Percentiles rank a stretch among this genome's conserved stretches.
phyloP scores from a whole-genome alignment of 2,113 vertebrate species.

The Prolemur simus region DNA sequence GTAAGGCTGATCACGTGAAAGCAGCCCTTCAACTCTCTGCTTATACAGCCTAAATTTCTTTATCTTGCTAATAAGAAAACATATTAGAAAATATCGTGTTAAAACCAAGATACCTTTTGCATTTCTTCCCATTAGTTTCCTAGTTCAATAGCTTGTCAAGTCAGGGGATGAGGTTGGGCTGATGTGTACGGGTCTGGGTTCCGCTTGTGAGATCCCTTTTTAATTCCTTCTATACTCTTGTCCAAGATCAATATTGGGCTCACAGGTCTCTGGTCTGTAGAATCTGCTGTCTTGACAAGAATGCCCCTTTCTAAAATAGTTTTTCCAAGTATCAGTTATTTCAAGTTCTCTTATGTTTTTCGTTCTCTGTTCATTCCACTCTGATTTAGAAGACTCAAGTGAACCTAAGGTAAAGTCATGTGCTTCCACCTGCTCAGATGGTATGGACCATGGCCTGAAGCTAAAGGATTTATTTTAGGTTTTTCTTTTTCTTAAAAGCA shows the following conservation, averaged over 20 bases:
- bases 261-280: neutral
- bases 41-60: neutral
- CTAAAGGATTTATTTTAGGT: neutral
- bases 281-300: neutral
- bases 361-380: neutral
- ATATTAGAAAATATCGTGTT: neutral
- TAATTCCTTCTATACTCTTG: neutral
- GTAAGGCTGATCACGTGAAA: neutral
- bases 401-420: neutral
- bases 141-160: rapidly evolving
- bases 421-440: neutral
- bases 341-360: neutral
- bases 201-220: neutral
- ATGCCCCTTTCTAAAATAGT: neutral
- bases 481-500: neutral
- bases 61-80: neutral
- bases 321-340: neutral
- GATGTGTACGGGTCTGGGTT: rapidly evolving
- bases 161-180: neutral
- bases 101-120: neutral
- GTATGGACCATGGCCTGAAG: neutral
- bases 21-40: neutral
- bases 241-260: rapidly evolving
- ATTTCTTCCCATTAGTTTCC: neutral
- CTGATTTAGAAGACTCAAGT: neutral